Evolutionary conservation across 2,888 invertebrate genomes (phyloP).

Genomic region (Dicranocentrus wangi): DNA sequence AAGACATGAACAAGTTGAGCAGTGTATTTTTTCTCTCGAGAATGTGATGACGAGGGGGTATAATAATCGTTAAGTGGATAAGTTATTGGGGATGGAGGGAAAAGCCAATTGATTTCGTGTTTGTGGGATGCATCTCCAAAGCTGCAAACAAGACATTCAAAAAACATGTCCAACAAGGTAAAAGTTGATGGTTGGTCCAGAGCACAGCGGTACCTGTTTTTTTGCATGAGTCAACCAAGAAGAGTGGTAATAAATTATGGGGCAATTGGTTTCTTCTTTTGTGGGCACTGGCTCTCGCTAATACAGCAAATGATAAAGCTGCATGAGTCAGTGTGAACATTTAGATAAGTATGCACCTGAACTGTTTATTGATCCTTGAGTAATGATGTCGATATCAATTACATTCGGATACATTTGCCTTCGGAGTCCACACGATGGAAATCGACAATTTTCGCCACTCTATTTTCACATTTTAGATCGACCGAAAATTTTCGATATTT

Average conservation of each 20-base stretch:
- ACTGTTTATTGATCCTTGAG: not conserved
- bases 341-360: not conserved
- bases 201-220: not conserved
- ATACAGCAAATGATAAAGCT: too few relatives aligned
- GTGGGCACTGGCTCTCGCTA: not conserved
- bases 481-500: too few relatives aligned
- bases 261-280: not conserved
- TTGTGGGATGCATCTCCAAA: too few relatives aligned
- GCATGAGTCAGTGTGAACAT: not conserved
- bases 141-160: not conserved
- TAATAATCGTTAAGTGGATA: constrained; percentile 57
- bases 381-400: constrained; percentile 8
- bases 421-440: too few relatives aligned
- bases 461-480: too few relatives aligned
- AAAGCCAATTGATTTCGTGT: constrained; percentile 38
- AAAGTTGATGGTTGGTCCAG: not conserved
- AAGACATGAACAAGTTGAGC: constrained; percentile 47
- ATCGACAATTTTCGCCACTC: too few relatives aligned
- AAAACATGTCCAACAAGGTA: constrained; percentile 13
- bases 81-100: constrained; percentile 26
- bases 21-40: not conserved
- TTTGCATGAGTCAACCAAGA: not conserved
- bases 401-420: too few relatives aligned
- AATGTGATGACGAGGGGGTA: constrained; percentile 34
- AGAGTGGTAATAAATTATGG: not conserved